phyloP scores from a whole-genome alignment of 2,113 vertebrate genomes.

The Gulo gulo region DNA sequence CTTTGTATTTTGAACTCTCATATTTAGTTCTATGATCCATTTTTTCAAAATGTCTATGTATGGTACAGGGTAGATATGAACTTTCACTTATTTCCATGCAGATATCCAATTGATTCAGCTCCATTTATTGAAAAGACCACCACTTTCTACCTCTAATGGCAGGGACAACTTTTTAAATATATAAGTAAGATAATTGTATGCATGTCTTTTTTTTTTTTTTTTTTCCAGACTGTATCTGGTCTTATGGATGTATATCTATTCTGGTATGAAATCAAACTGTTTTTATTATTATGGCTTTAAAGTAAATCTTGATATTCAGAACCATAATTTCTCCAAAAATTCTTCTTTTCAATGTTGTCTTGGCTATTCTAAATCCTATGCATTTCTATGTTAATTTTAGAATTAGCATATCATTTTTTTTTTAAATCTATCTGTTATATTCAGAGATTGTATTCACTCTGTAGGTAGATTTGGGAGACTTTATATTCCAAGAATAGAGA shows the following conservation, averaged over 20 bases:
- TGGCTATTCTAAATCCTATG: background rate
- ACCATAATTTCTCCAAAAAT: background rate
- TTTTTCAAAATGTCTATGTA: background rate
- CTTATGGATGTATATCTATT: background rate
- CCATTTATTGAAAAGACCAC: background rate
- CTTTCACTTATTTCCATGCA: background rate
- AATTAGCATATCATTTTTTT: background rate
- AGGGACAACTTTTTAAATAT: background rate
- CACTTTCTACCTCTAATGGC: background rate
- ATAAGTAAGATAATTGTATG: background rate
- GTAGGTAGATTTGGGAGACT: background rate
- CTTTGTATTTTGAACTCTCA: background rate
- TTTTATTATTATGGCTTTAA: background rate
- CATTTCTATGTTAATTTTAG: background rate
- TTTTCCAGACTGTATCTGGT: too few species aligned
- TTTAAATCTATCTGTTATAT: background rate
- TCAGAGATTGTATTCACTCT: background rate
- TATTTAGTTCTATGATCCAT: background rate
- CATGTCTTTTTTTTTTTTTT: background rate
- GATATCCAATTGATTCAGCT: background rate
- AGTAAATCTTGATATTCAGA: background rate
- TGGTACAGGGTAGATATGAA: background rate
- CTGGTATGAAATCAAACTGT: background rate
- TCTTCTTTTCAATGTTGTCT: background rate
- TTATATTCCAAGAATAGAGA: background rate